Evolutionary conservation across 2,797 vertebrate species (phyloP), one percentile per base, ranked within the genome.

Genomic region (Anisognathus igniventris): DNA sequence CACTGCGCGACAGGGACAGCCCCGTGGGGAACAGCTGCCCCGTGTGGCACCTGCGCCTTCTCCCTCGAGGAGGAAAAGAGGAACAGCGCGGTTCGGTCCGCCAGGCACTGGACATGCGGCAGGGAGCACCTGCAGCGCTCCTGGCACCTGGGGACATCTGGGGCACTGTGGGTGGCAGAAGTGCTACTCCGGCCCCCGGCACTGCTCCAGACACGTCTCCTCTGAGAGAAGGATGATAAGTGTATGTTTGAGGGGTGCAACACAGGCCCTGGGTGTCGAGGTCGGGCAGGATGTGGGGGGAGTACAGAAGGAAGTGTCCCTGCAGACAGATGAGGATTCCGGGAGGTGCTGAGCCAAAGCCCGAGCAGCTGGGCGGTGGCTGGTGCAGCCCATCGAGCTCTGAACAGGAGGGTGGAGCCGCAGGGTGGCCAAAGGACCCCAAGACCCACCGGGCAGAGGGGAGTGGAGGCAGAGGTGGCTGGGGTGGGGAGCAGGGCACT

Each of bases 371-470:
- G 80, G 42, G 31, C 2, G 0, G 37, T 3, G 22, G 27, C 19
- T 9, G 45, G 27, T 11, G 6, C 54, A 15, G 72, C 20, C 28
- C 2, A 0, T 7, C 4, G 71, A 37, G 50, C 65, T 57, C 78
- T 44, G 44, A 33, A 20, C n/a, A 8, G 60, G 50, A 64, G 1
- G 10, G 48, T 17, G 23, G 45, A 2, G 6, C 45, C 3, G 2
- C 4, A 8, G 45, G 21, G 39, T 0, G 2, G 19, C 7, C 5
- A 1, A 25, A 61, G 65, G n/a, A 35, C 42, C 8, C 28, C 3
- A 0, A 40, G 31, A 28, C 25, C 31, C 73, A 7, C 2, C 0
- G 14, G 48, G 42, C 45, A 37, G 42, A 12, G 20, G 28, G 18
- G 21, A 54, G 12, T 6, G 10, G 80, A 12, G 53, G 28, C 5